Percentiles rank a stretch among this genome's conserved stretches.
phyloP scores from a whole-genome alignment of 2,797 vertebrate genomes.

The Strix occidentalis region DNA sequence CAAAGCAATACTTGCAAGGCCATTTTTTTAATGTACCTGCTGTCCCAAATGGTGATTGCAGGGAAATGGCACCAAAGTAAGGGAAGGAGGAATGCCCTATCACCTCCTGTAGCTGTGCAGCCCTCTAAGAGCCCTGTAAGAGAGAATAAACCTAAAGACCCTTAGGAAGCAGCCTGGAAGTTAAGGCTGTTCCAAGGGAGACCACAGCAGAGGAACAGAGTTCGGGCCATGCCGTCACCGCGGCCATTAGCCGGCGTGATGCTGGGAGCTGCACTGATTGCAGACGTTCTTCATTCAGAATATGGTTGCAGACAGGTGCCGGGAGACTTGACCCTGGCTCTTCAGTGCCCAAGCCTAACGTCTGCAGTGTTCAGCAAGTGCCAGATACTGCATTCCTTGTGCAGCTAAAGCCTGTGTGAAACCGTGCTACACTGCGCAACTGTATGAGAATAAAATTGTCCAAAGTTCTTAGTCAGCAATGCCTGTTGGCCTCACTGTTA shows the following conservation, averaged over 20 bases:
- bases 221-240: not conserved
- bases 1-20: not conserved
- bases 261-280: not conserved
- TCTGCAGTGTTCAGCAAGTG: not conserved
- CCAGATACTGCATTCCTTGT: not conserved
- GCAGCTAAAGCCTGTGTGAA: not conserved
- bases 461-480: not conserved
- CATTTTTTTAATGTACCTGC: not conserved
- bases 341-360: not conserved
- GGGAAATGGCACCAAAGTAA: not conserved
- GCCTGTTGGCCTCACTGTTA: not conserved
- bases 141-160: not conserved
- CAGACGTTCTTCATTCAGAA: not conserved
- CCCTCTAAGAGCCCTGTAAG: accelerated
- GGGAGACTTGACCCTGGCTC: not conserved
- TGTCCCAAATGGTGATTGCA: not conserved
- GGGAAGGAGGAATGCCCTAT: not conserved
- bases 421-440: not conserved
- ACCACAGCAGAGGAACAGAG: not conserved
- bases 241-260: not conserved
- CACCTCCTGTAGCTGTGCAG: not conserved
- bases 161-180: not conserved
- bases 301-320: not conserved
- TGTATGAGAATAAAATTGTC: not conserved
- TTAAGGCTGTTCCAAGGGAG: not conserved